Evolutionary conservation across 1,140 invertebrate species (phyloP).

Genomic region (Mylabris phalerata): DNA sequence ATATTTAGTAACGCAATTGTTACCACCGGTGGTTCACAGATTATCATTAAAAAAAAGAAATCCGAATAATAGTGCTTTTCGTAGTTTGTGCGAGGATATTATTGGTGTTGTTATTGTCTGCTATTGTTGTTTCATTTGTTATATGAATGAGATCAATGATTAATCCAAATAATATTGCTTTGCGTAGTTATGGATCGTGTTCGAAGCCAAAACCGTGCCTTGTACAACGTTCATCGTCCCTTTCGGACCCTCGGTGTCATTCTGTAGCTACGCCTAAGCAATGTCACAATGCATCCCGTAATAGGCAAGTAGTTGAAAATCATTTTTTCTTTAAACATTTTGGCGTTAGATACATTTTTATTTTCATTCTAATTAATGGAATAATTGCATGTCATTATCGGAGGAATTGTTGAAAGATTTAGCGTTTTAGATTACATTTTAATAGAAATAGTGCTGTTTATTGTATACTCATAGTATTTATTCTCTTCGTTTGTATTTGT

Average conservation of each 20-base stretch:
- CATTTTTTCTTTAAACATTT: neutral
- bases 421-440: too few relatives aligned
- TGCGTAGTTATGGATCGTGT: slow-evolving; percentile 57
- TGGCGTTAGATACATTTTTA: neutral
- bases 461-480: too few relatives aligned
- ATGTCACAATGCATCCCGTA: slow-evolving; percentile 46
- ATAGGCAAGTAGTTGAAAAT: slow-evolving; percentile 44
- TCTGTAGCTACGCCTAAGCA: slow-evolving; percentile 48
- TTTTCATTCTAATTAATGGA: neutral
- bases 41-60: too few relatives aligned
- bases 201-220: slow-evolving; percentile 71
- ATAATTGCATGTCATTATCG: too few relatives aligned
- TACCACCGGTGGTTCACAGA: too few relatives aligned
- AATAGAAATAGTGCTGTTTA: too few relatives aligned
- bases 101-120: too few relatives aligned
- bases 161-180: slow-evolving; percentile 41
- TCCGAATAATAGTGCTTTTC: too few relatives aligned
- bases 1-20: too few relatives aligned
- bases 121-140: neutral
- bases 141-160: neutral
- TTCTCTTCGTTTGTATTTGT: too few relatives aligned
- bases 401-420: too few relatives aligned
- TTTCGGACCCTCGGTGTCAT: slow-evolving; percentile 48
- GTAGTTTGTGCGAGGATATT: too few relatives aligned
- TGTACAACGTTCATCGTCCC: slow-evolving; percentile 56